phyloP scores from a whole-genome alignment of 2,113 vertebrate genomes.

The Megaceryle torquata region DNA sequence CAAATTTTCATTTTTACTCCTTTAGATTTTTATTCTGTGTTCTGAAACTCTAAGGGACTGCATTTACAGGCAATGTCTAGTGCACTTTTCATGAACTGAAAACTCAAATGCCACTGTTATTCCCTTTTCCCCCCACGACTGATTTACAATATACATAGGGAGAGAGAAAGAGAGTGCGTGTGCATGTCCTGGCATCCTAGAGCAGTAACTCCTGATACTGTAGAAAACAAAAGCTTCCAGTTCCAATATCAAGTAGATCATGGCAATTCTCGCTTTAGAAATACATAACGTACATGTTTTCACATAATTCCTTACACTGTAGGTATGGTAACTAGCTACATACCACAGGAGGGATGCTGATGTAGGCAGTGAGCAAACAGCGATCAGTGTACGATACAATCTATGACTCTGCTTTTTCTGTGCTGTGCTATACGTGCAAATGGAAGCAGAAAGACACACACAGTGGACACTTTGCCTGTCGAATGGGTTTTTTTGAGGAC shows the following conservation, averaged over 20 bases:
- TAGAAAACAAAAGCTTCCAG: background rate
- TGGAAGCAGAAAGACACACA: background rate
- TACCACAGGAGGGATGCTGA: background rate
- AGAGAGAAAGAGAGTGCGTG: background rate
- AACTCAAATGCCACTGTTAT: background rate
- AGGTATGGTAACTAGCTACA: background rate
- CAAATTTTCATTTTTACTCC: slow-evolving; percentile 98
- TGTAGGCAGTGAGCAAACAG: background rate
- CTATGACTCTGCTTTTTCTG: background rate
- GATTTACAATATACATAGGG: background rate
- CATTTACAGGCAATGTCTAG: slow-evolving; percentile 27
- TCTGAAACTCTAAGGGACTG: slow-evolving; percentile 57
- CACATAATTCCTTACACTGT: background rate
- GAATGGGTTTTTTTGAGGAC: background rate
- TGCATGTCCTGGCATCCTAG: background rate
- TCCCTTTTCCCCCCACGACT: background rate
- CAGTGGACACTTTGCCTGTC: background rate
- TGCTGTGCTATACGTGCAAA: background rate
- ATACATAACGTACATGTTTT: fast-evolving
- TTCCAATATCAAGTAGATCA: background rate
- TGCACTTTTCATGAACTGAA: slow-evolving; percentile 39
- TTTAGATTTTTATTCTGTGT: slow-evolving; percentile 74
- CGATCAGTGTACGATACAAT: background rate
- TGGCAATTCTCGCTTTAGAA: background rate
- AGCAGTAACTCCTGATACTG: background rate